Evolutionary conservation across 2,888 invertebrate genomes (phyloP).

Genomic region (Resseliella maxima): DNA sequence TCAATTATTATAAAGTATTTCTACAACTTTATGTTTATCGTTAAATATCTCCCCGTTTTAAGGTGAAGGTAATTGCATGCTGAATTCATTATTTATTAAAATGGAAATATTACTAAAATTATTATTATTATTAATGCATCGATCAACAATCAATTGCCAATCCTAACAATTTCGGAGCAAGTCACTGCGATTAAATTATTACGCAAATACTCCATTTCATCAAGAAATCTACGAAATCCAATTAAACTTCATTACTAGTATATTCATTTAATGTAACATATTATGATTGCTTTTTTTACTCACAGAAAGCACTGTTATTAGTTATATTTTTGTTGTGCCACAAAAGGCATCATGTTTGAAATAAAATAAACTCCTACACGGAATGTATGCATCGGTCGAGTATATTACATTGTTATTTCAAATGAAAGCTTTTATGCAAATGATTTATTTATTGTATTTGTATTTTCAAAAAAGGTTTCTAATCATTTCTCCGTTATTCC

Average conservation of each 20-base stretch:
- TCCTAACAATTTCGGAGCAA: no score
- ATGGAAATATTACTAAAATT: conserved; percentile 32
- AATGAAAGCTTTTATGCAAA: neutral
- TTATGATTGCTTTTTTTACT: neutral
- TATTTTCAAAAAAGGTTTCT: neutral
- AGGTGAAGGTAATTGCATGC: conserved; percentile 16
- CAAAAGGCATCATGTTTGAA: neutral
- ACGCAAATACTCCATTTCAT: neutral
- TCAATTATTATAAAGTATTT: neutral
- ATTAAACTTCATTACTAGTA: conserved; percentile 11
- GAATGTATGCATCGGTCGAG: neutral
- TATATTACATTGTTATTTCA: neutral
- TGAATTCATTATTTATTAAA: neutral
- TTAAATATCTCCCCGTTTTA: no score
- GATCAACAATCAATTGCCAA: no score
- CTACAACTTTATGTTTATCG: no score
- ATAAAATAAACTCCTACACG: neutral
- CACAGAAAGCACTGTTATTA: neutral
- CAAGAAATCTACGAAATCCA: neutral
- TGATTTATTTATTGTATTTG: neutral
- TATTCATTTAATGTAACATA: neutral
- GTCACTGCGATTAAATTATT: no score
- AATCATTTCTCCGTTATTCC: neutral
- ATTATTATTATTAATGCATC: conserved; percentile 5
- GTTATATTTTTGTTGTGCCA: neutral